These are phyloP conservation scores for Rhingia rostrata DNA, from an alignment of 2,888 invertebrate species.

Conservation along the genomic window DNA sequence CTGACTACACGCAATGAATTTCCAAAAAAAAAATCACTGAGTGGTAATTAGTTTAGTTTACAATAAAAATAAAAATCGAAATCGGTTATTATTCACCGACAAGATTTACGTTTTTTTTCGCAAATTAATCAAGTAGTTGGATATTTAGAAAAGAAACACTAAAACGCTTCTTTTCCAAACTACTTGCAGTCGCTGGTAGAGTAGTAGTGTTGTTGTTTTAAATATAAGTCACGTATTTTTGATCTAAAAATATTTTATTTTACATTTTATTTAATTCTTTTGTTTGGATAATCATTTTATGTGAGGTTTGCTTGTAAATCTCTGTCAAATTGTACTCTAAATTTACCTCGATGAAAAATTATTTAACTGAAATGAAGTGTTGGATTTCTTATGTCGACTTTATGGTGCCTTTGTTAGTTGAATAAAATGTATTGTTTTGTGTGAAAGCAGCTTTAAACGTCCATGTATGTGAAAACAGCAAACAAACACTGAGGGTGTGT, in stretches of 20 bases:
- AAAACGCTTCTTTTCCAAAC: slow-evolving; percentile 5
- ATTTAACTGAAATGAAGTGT: no score
- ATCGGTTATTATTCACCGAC: slow-evolving; percentile 48
- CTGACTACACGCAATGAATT: slow-evolving; percentile 19
- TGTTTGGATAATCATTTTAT: background rate
- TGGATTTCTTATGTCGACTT: no score
- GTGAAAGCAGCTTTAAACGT: no score
- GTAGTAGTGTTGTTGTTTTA: slow-evolving; percentile 6
- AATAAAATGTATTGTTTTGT: no score
- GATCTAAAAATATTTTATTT: background rate
- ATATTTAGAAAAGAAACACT: background rate
- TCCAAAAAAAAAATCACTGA: slow-evolving; percentile 19
- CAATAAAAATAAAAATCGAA: slow-evolving; percentile 21
- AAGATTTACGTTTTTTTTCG: slow-evolving; percentile 12
- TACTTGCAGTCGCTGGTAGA: slow-evolving; percentile 36
- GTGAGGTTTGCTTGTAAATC: no score
- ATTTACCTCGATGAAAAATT: no score
- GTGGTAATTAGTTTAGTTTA: slow-evolving; percentile 15
- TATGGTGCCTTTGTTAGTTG: no score
- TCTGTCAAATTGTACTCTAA: no score
- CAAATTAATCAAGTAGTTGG: slow-evolving; percentile 6
- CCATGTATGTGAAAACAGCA: no score
- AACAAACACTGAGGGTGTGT: no score
- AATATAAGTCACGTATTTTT: background rate
- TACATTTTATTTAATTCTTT: no score